Base-by-base conservation (phyloP, 2,888 invertebrate genomes). In the Trisateles emortualis region DNA sequence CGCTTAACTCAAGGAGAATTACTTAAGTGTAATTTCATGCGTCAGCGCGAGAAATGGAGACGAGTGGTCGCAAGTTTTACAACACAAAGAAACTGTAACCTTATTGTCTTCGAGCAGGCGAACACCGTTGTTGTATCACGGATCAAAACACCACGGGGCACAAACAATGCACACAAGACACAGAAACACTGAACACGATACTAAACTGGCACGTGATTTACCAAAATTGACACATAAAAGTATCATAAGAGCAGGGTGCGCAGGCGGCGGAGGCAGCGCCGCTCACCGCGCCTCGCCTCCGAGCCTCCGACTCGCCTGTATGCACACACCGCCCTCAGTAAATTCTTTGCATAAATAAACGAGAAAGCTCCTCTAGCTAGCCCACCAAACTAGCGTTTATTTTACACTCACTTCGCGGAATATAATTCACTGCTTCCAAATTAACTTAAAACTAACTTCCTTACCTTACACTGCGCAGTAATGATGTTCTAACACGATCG, bases 391-490 rank as follows among this genome's bases (percentile, higher is more conserved):
- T 68, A 64, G 52, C 56, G 48, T 74, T 75, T 74, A 66, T 64
- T 72, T 72, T 64, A 74, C 82, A 81, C 79, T 79, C 89, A 90
- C 89, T 88, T 80, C 81, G 71, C 79, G 69, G 72, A 79, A 81
- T 72, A 69, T 50, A 60, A 70, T 68, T 72, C 88, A 90, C 91
- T 87, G 87, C 83, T 81, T 88, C 86, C 85, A 74, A 78, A 83
- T 85, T 72, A 83, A 86, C 78, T 79, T 83, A 83, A 86, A 87
- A 81, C 63, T 74, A 83, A 80, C 76, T 79, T 78, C 75, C 92
- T 92, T 92, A 92, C 92, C 92, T 92, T 87, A 79, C 88, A 89
- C 88, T 88, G 89, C 90, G 91, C 88, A 90, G 92, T 88, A 86
- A 83, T 79, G 92, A 90, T 90, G 88, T 88, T 81, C 79, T 84